A percentile compares a stretch with the other conserved stretches of the same genome.
phyloP scores from a whole-genome alignment of 2,113 vertebrate species.

The Sceloporus undulatus region DNA sequence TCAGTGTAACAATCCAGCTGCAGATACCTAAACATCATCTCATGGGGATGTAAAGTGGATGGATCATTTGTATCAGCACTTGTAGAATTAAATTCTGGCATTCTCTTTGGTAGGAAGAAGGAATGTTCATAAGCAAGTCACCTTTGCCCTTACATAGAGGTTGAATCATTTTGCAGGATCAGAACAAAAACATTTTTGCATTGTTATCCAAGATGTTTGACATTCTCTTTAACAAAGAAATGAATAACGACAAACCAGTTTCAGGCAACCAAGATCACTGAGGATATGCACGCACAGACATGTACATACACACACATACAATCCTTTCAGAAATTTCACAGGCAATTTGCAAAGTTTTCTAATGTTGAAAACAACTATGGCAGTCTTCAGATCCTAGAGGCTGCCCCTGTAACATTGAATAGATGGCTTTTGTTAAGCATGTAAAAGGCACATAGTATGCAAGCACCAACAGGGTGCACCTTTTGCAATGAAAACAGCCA shows the following conservation, averaged over 20 bases:
- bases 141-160: constrained; percentile 29
- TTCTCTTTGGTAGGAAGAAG: constrained; percentile 23
- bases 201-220: constrained; percentile 20
- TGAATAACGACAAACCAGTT: constrained; percentile 37
- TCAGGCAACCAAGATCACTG: background rate
- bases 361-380: constrained; percentile 31
- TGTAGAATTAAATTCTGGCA: constrained; percentile 26
- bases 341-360: constrained; percentile 3
- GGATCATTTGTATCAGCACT: constrained; percentile 32
- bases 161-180: constrained; percentile 28
- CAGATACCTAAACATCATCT: background rate
- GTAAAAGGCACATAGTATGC: constrained; percentile 44
- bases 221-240: constrained; percentile 32
- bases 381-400: constrained; percentile 45
- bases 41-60: constrained; percentile 42
- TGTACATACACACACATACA: background rate
- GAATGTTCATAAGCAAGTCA: constrained; percentile 30
- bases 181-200: constrained; percentile 33
- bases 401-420: constrained; percentile 48
- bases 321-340: constrained; percentile 13
- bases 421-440: constrained; percentile 37
- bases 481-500: constrained; percentile 64
- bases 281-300: background rate
- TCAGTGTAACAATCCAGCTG: background rate
- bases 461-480: constrained; percentile 41